Percentiles rank a stretch among this genome's conserved stretches.
phyloP scores from a whole-genome alignment of 1,140 invertebrate genomes.

The Caenorhabditis brenneri region DNA sequence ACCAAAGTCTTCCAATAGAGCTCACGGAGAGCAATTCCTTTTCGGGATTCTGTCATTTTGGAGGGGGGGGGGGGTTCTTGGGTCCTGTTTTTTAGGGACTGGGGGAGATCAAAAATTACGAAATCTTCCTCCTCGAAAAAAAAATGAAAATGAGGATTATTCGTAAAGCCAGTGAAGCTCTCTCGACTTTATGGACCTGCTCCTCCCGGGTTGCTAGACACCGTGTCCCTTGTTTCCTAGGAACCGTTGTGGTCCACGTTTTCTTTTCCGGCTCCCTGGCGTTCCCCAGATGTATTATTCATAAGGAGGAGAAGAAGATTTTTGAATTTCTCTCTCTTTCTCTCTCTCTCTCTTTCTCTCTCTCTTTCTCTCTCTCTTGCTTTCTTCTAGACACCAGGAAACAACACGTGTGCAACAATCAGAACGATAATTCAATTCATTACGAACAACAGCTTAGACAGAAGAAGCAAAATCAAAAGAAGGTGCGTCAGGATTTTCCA shows the following conservation, averaged over 20 bases:
- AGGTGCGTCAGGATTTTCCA: not conserved
- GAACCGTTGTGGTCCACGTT: too few species aligned
- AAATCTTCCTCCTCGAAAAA: not conserved
- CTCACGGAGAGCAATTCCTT: not conserved
- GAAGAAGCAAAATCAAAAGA: not conserved
- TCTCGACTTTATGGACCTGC: not conserved
- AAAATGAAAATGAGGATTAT: not conserved
- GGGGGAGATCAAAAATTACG: not conserved
- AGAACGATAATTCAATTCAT: not conserved
- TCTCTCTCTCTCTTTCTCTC: too few species aligned
- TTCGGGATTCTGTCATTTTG: not conserved
- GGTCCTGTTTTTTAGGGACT: too few species aligned
- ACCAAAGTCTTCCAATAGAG: slow-evolving; percentile 19
- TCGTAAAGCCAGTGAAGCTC: not conserved
- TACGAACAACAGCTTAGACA: not conserved
- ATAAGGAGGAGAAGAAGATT: too few species aligned
- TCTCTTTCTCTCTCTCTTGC: too few species aligned
- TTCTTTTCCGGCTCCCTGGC: too few species aligned
- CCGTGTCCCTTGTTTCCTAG: not conserved
- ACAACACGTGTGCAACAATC: not conserved
- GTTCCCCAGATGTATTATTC: too few species aligned
- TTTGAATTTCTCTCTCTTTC: too few species aligned
- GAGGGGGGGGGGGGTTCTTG: too few species aligned
- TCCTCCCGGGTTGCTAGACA: not conserved
- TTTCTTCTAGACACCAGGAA: not conserved